These are phyloP conservation scores for Pteromalus puparum DNA, from an alignment of 1,140 invertebrate genomes.

Conservation along the genomic window DNA sequence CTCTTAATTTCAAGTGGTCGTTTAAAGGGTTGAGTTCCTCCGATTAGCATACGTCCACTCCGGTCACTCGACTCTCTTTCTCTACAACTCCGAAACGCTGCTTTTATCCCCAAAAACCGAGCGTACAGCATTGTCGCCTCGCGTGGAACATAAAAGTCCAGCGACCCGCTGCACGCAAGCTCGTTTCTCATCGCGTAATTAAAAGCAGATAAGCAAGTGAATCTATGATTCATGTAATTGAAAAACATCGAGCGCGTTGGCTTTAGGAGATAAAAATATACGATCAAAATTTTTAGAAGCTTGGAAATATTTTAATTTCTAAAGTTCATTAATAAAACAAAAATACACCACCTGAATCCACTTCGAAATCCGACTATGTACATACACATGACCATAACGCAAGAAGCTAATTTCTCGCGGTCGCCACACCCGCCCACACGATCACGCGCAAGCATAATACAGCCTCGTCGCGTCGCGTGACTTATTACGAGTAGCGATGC, in stretches of 20 bases:
- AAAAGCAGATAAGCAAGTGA: constrained; percentile 31
- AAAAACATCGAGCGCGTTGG: background rate
- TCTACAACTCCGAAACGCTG: background rate
- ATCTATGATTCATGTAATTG: background rate
- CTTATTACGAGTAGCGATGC: background rate
- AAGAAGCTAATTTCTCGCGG: constrained; percentile 34
- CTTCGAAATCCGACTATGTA: background rate
- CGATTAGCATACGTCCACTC: constrained; percentile 49
- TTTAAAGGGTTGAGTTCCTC: constrained; percentile 62
- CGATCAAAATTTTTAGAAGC: too few relatives aligned
- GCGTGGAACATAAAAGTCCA: background rate
- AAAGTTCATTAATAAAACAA: background rate
- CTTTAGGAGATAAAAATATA: too few relatives aligned
- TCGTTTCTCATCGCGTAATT: constrained; percentile 35
- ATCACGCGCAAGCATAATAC: background rate
- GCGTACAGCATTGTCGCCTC: background rate
- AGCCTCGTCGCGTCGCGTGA: constrained; percentile 33
- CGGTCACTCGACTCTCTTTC: background rate
- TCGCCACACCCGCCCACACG: constrained; percentile 34
- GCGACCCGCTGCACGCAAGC: constrained; percentile 13
- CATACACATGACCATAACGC: background rate
- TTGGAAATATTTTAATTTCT: background rate
- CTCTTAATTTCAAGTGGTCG: constrained; percentile 58
- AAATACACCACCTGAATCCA: background rate
- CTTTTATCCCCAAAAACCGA: constrained; percentile 11